Evolutionary conservation across 2,888 invertebrate genomes (phyloP).

Genomic region (Cheiracanthium punctorium): DNA sequence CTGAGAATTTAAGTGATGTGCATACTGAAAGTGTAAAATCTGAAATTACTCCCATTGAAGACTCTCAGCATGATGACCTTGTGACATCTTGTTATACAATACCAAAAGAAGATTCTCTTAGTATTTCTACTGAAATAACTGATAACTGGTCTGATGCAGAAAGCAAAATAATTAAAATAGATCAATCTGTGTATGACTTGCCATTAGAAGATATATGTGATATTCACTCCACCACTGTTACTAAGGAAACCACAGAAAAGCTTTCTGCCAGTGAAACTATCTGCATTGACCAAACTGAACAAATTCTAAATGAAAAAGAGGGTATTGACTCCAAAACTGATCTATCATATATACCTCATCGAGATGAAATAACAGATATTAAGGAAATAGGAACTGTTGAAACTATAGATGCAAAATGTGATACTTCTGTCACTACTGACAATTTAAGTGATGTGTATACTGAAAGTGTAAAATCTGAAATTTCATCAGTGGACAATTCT

Average conservation of each 20-base stretch:
- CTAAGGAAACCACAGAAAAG: too few relatives aligned
- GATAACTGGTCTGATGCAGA: slow-evolving; percentile 23
- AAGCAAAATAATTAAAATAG: slow-evolving; percentile 27
- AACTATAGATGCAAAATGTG: background rate
- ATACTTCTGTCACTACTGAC: background rate
- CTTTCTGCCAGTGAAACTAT: too few relatives aligned
- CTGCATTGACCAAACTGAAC: too few relatives aligned
- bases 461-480: background rate
- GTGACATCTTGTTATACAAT: too few relatives aligned
- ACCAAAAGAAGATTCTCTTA: background rate
- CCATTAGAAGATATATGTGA: background rate
- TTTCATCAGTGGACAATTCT: background rate
- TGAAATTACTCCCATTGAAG: too few relatives aligned
- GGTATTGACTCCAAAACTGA: too few relatives aligned
- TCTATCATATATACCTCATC: too few relatives aligned
- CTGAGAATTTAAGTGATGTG: too few relatives aligned
- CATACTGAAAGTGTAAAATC: too few relatives aligned
- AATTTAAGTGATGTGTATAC: background rate
- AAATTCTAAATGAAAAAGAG: too few relatives aligned
- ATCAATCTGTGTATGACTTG: slow-evolving; percentile 3
- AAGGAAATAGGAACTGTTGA: background rate
- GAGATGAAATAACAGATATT: background rate
- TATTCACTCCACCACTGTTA: background rate
- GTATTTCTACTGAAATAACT: slow-evolving; percentile 1
- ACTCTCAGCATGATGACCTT: too few relatives aligned